phyloP scores from a whole-genome alignment of 2,888 invertebrate genomes.

The Archips xylosteana region DNA sequence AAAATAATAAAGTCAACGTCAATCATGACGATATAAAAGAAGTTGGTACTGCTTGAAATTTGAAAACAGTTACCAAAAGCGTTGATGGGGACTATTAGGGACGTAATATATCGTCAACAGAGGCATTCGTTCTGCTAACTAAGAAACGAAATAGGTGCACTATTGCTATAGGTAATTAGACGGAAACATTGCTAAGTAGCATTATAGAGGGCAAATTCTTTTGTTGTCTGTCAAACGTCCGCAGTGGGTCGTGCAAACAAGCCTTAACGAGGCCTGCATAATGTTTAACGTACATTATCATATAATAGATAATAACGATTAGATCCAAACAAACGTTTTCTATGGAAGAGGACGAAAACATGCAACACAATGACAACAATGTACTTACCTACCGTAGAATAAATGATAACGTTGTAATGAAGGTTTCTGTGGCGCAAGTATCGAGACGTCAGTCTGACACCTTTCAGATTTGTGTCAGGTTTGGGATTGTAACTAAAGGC shows the following conservation, averaged over 20 bases:
- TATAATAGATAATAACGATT: constrained; percentile 39
- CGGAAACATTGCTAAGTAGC: constrained; percentile 4
- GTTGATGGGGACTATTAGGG: no score
- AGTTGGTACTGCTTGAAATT: no score
- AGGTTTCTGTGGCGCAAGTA: no score
- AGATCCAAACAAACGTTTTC: constrained; percentile 5
- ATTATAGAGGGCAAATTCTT: constrained; percentile 32
- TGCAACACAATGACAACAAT: background rate
- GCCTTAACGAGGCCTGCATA: constrained; percentile 25
- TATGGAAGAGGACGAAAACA: constrained; percentile 13
- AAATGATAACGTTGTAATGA: no score
- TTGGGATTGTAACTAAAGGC: no score
- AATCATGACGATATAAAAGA: no score
- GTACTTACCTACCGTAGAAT: no score
- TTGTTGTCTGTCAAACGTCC: constrained; percentile 41
- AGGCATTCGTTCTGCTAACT: background rate
- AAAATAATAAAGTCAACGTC: no score
- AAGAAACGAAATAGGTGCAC: background rate
- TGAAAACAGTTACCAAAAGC: no score
- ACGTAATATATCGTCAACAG: no score
- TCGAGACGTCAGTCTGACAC: no score
- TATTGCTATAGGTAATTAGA: constrained; percentile 3
- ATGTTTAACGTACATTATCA: constrained; percentile 38
- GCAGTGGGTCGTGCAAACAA: constrained; percentile 28
- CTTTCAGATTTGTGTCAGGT: no score